A percentile compares a stretch with the other conserved stretches of the same genome.
Evolutionary conservation across 2,888 invertebrate genomes (phyloP).

Genomic region (Camptogramma bilineatum): DNA sequence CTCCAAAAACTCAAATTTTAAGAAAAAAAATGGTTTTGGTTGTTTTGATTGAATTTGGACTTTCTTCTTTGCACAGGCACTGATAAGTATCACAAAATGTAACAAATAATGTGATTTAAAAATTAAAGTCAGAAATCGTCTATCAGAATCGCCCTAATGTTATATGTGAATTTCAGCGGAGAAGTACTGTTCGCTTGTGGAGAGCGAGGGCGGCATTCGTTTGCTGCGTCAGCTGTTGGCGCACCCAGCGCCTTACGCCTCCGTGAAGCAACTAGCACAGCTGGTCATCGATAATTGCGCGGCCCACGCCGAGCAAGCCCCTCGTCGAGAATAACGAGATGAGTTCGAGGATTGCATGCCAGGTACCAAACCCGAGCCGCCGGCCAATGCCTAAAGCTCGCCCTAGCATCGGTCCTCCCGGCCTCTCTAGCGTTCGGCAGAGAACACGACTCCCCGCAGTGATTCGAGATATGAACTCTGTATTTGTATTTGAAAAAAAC

Average conservation of each 20-base stretch:
- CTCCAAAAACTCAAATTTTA: too few relatives aligned
- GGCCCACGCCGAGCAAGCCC: constrained; percentile 44
- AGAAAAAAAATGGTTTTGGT: too few relatives aligned
- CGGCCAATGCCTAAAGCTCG: not conserved
- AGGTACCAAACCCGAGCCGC: constrained; percentile 9
- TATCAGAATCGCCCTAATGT: too few relatives aligned
- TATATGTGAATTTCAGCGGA: constrained; percentile 89
- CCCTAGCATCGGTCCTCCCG: not conserved
- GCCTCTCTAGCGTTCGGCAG: constrained; percentile 4
- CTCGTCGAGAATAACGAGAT: constrained; percentile 63
- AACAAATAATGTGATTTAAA: too few relatives aligned
- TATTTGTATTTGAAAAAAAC: too few relatives aligned
- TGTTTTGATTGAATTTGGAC: too few relatives aligned
- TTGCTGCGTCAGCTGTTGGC: constrained; percentile 88
- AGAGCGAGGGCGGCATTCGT: constrained; percentile 93
- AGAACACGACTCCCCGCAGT: not conserved
- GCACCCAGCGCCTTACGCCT: constrained; percentile 87
- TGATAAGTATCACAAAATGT: too few relatives aligned
- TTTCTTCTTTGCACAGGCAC: too few relatives aligned
- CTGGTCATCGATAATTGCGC: constrained; percentile 89
- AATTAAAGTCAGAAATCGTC: too few relatives aligned
- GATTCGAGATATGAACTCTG: constrained; percentile 9
- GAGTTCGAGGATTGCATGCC: constrained; percentile 31
- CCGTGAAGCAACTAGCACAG: constrained; percentile 89
- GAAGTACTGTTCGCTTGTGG: constrained; percentile 96